These are phyloP conservation scores for Egretta garzetta DNA, from an alignment of 2,113 vertebrate genomes.

Conservation along the genomic window DNA sequence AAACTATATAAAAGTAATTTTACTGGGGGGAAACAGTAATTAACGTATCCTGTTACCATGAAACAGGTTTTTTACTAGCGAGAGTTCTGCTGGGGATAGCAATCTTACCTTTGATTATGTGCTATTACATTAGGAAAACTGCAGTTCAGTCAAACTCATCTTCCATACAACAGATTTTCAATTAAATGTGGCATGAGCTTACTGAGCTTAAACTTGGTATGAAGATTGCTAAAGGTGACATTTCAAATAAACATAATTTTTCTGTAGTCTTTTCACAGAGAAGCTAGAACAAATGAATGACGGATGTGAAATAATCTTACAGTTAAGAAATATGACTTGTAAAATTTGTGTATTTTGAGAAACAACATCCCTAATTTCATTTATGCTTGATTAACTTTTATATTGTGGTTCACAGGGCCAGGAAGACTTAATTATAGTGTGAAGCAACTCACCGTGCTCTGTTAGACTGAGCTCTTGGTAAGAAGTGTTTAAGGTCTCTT, in stretches of 20 bases:
- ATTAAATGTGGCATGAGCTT: neutral
- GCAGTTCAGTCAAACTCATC: neutral
- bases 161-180: conserved; percentile 13
- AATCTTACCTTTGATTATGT: neutral
- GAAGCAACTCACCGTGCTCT: neutral
- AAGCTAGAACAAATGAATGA: neutral
- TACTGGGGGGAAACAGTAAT: neutral
- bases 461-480: neutral
- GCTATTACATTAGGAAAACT: neutral
- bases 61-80: neutral
- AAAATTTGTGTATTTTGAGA: neutral
- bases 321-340: neutral
- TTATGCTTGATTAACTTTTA: neutral
- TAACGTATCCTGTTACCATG: neutral
- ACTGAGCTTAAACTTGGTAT: neutral
- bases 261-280: neutral
- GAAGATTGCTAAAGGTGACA: conserved; percentile 39
- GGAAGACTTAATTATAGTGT: neutral
- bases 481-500: neutral
- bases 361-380: conserved; percentile 25
- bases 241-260: conserved; percentile 48
- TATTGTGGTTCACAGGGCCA: neutral
- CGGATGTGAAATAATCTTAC: neutral
- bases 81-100: neutral
- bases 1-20: neutral